phyloP scores from a whole-genome alignment of 1,140 invertebrate species.

The Diorhabda carinulata region DNA sequence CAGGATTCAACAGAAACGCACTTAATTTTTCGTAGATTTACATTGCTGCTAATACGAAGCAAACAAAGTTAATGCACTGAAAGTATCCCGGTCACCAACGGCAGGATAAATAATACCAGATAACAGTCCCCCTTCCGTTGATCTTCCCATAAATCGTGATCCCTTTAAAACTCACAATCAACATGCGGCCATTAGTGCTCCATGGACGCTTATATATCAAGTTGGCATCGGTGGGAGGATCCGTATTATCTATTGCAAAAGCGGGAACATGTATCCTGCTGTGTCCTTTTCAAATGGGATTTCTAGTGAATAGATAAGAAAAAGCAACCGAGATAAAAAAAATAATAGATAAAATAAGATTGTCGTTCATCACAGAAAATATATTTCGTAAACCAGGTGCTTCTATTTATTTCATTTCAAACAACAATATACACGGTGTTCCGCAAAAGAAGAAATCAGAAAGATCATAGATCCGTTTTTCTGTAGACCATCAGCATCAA shows the following conservation, averaged over 20 bases:
- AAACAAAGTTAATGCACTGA: constrained; percentile 36
- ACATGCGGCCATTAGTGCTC: constrained; percentile 43
- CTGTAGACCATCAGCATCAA: too few species aligned
- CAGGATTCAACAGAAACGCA: background rate
- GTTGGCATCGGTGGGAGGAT: constrained; percentile 30
- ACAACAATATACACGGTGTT: too few species aligned
- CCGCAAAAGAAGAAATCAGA: too few species aligned
- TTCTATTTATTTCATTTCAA: too few species aligned
- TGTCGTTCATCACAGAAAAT: too few species aligned
- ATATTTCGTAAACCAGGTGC: too few species aligned
- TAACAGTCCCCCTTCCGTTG: constrained; percentile 32
- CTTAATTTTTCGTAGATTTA: constrained; percentile 3
- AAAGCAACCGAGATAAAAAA: constrained; percentile 1
- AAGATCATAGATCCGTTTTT: too few species aligned
- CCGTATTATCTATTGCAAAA: constrained; percentile 35
- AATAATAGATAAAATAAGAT: too few species aligned
- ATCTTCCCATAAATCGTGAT: constrained; percentile 39
- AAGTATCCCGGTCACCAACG: constrained; percentile 31
- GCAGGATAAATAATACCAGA: constrained; percentile 38
- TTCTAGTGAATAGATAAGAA: constrained; percentile 13
- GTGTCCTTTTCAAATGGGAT: constrained; percentile 19
- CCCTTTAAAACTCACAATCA: constrained; percentile 44
- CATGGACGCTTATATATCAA: constrained; percentile 40
- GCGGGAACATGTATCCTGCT: constrained; percentile 30
- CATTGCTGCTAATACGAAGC: constrained; percentile 3